phyloP scores from a whole-genome alignment of 2,888 invertebrate species.

The Bellardia pandia region DNA sequence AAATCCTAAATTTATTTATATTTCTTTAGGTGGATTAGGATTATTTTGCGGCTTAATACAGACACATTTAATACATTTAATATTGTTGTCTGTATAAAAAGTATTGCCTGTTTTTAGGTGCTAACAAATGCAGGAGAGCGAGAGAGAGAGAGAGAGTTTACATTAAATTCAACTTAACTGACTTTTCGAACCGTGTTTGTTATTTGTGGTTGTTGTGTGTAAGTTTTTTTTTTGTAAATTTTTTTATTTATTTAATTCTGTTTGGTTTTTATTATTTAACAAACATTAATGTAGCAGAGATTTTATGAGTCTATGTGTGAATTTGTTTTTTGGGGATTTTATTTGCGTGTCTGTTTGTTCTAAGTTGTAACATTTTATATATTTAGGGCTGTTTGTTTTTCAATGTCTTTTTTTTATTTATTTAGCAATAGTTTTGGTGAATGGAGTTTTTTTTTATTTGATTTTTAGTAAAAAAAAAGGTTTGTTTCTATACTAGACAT shows the following conservation, averaged over 20 bases:
- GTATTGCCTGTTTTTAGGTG: slow-evolving; percentile 10
- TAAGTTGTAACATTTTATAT: slow-evolving; percentile 17
- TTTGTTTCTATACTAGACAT: slow-evolving; percentile 28
- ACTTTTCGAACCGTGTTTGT: not conserved
- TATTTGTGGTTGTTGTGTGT: not conserved
- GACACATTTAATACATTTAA: too few species aligned
- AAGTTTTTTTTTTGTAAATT: too few species aligned
- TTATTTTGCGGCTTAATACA: too few species aligned
- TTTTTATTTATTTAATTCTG: too few species aligned
- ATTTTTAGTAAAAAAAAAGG: slow-evolving; percentile 18
- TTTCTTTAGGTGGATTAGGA: too few species aligned
- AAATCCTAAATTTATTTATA: not conserved
- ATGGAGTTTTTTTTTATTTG: not conserved
- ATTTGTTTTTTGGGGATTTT: slow-evolving; percentile 4
- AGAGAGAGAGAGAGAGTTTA: not conserved
- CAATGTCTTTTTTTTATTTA: not conserved
- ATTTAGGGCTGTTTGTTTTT: slow-evolving; percentile 23
- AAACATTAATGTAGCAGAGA: slow-evolving; percentile 11
- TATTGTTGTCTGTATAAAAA: not conserved
- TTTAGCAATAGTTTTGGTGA: not conserved
- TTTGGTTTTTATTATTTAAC: not conserved
- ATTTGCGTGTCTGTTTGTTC: not conserved
- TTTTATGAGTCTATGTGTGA: slow-evolving; percentile 9
- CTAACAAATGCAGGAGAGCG: not conserved
- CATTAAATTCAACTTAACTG: not conserved